A percentile compares a stretch with the other conserved stretches of the same genome.
These are phyloP conservation scores for Scyliorhinus canicula DNA, from an alignment of 2,797 vertebrate genomes.

Conservation along the genomic window DNA sequence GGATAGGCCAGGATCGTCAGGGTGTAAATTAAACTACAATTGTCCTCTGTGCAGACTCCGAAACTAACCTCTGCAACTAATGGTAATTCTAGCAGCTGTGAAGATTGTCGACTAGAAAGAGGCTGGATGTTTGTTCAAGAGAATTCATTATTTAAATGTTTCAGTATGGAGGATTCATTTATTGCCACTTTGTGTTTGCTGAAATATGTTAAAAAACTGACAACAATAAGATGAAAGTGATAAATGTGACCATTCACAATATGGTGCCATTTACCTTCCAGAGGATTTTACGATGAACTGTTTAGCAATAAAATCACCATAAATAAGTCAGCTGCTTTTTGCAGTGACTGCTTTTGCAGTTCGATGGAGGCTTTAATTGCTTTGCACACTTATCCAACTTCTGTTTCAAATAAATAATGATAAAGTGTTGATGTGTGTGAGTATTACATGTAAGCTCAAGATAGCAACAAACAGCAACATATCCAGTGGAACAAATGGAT, in stretches of 20 bases:
- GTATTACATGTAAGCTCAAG: neutral
- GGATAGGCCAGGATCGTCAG: neutral
- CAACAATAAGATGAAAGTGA: neutral
- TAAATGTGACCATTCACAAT: neutral
- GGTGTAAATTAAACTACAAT: neutral
- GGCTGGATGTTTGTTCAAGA: neutral
- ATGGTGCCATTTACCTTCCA: neutral
- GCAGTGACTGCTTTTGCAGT: neutral
- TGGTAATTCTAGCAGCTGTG: neutral
- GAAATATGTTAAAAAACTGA: neutral
- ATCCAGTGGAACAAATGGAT: neutral
- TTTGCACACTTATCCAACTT: neutral
- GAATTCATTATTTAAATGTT: slow-evolving; percentile 16
- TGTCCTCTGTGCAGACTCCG: neutral
- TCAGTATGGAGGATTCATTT: neutral
- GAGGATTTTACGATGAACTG: neutral
- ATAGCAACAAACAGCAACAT: neutral
- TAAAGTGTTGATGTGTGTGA: neutral
- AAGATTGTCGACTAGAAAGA: neutral
- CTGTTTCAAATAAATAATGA: neutral
- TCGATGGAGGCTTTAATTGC: neutral
- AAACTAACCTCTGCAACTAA: neutral
- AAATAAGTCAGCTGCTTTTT: neutral
- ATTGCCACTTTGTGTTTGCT: neutral
- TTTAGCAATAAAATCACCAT: slow-evolving; percentile 18